phyloP scores from a whole-genome alignment of 2,888 invertebrate species.

The Nudaria mundana region DNA sequence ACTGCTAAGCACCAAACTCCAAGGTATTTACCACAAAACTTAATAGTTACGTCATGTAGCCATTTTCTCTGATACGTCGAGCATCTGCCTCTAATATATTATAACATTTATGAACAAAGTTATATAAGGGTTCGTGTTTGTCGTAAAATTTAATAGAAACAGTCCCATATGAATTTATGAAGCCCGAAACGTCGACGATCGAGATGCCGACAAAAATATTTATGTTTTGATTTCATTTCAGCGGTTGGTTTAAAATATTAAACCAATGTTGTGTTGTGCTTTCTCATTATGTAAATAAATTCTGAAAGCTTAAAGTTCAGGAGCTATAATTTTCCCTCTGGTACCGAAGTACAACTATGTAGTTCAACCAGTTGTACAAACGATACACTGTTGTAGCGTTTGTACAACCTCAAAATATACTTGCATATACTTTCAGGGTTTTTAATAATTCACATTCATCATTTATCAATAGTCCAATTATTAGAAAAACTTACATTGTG shows the following conservation, averaged over 20 bases:
- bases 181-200: constrained; percentile 43
- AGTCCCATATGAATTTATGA: constrained; percentile 63
- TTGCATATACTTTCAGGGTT: no score
- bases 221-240: constrained; percentile 36
- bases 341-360: no score
- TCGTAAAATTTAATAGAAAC: constrained; percentile 77
- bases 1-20: constrained; percentile 22
- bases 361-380: no score
- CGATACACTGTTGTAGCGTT: no score
- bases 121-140: constrained; percentile 68
- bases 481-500: no score
- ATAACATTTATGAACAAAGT: constrained; percentile 77
- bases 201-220: constrained; percentile 42
- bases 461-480: no score
- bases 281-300: constrained; percentile 8
- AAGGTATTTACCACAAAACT: constrained; percentile 18
- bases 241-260: constrained; percentile 16
- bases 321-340: no score
- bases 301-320: no score
- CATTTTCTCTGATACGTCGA: constrained; percentile 42
- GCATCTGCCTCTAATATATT: constrained; percentile 61
- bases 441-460: no score
- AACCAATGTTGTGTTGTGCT: constrained; percentile 11
- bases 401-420: no score
- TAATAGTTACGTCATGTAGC: constrained; percentile 26